These are phyloP conservation scores for Reticulitermes lucifugus DNA, from an alignment of 2,888 invertebrate genomes.

Conservation along the genomic window DNA sequence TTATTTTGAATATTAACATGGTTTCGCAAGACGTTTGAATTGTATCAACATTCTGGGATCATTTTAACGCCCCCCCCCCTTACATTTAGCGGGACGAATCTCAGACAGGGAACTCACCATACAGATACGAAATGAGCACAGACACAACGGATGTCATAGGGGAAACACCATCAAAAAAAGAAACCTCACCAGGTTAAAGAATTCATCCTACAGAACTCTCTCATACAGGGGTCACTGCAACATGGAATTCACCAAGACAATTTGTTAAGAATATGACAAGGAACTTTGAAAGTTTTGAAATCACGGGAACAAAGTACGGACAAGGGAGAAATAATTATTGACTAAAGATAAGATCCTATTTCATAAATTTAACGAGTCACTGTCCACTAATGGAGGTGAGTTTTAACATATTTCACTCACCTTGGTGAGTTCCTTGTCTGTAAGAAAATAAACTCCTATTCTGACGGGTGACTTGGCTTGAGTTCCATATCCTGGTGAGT, in stretches of 20 bases:
- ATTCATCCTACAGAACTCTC: neutral
- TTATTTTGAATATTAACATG: too few relatives aligned
- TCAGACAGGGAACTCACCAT: constrained; percentile 21
- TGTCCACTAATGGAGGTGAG: neutral
- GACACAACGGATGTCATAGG: neutral
- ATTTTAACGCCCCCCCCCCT: too few relatives aligned
- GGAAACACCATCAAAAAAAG: neutral
- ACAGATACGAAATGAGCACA: too few relatives aligned
- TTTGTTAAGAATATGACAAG: neutral
- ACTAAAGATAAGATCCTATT: neutral
- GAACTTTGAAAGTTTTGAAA: neutral
- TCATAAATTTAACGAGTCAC: neutral
- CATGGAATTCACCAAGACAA: constrained; percentile 23
- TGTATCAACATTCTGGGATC: too few relatives aligned
- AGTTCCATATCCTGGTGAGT: constrained; percentile 18
- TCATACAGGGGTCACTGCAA: neutral
- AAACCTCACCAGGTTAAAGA: constrained; percentile 24
- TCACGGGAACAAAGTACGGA: neutral
- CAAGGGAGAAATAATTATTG: neutral
- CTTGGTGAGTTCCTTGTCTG: constrained; percentile 27
- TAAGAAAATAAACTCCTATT: neutral
- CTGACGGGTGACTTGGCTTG: constrained; percentile 3
- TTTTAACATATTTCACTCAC: neutral
- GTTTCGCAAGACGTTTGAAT: too few relatives aligned
- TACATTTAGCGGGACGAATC: neutral